Conservation (phyloP, 2,797 vertebrate genomes). For the Helarctos malayanus region DNA sequence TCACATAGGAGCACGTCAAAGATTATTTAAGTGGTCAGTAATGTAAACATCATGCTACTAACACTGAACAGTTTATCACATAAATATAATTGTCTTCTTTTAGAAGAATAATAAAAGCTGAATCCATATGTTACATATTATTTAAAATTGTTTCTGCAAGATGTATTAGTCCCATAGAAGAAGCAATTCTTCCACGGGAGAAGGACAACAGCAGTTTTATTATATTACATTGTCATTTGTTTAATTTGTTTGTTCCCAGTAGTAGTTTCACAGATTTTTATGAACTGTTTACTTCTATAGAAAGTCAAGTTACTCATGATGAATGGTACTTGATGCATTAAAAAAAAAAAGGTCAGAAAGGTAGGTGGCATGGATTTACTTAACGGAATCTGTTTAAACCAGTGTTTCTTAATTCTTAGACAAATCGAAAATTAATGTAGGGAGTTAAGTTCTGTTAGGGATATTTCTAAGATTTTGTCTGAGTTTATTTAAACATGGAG, state of each 20-base stretch:
- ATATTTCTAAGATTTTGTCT: constrained; percentile 85
- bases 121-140: constrained; percentile 90
- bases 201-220: constrained; percentile 87
- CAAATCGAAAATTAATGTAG: constrained; percentile 82
- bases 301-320: constrained; percentile 86
- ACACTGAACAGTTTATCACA: constrained; percentile 89
- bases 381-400: constrained; percentile 66
- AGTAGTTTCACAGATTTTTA: constrained; percentile 89
- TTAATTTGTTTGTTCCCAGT: constrained; percentile 89
- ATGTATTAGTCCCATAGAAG: constrained; percentile 88
- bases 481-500: constrained; percentile 83
- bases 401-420: constrained; percentile 73
- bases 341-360: constrained; percentile 72
- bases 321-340: constrained; percentile 83
- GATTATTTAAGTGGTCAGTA: constrained; percentile 88
- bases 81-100: constrained; percentile 91
- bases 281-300: constrained; percentile 89
- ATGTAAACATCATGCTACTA: constrained; percentile 90
- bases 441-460: constrained; percentile 77
- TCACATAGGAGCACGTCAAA: constrained; percentile 86
- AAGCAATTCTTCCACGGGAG: constrained; percentile 86
- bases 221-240: constrained; percentile 88
- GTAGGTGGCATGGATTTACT: constrained; percentile 84
- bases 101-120: constrained; percentile 89
- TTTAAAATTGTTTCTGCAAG: constrained; percentile 89